Evolutionary conservation across 2,797 vertebrate species (phyloP).

Genomic region (Pteronotus mesoamericanus): DNA sequence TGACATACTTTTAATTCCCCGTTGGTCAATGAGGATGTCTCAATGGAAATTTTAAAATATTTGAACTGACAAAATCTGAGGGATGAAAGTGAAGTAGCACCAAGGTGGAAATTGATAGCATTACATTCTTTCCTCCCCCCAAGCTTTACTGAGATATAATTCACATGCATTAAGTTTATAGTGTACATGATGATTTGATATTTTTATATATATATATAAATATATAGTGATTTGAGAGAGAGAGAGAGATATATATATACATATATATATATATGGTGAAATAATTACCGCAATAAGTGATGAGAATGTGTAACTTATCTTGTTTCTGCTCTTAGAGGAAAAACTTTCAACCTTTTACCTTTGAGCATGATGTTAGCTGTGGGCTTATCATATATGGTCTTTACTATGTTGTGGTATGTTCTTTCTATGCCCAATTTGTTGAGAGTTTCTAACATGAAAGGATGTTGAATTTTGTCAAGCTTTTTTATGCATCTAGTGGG

Average conservation of each 20-base stretch:
- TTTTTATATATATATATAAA: no score
- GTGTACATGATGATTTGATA: not conserved
- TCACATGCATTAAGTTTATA: not conserved
- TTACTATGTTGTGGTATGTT: not conserved
- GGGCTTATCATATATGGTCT: not conserved
- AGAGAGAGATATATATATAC: no score
- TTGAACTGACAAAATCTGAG: not conserved
- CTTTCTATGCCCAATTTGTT: not conserved
- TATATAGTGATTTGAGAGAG: no score
- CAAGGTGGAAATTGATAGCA: not conserved
- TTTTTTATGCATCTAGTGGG: not conserved
- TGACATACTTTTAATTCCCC: not conserved
- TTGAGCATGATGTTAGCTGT: not conserved
- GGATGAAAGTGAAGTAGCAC: not conserved
- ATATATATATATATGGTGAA: not conserved
- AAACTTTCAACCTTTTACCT: not conserved
- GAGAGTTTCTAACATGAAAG: not conserved
- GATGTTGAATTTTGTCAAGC: not conserved
- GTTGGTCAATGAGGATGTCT: not conserved
- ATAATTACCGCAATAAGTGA: not conserved
- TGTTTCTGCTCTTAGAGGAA: not conserved
- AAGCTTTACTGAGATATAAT: not conserved
- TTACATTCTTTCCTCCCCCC: not conserved
- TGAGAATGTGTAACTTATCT: not conserved
- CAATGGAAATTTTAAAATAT: not conserved